Base-by-base conservation (phyloP, 2,113 vertebrate species). In the Bungarus multicinctus region DNA sequence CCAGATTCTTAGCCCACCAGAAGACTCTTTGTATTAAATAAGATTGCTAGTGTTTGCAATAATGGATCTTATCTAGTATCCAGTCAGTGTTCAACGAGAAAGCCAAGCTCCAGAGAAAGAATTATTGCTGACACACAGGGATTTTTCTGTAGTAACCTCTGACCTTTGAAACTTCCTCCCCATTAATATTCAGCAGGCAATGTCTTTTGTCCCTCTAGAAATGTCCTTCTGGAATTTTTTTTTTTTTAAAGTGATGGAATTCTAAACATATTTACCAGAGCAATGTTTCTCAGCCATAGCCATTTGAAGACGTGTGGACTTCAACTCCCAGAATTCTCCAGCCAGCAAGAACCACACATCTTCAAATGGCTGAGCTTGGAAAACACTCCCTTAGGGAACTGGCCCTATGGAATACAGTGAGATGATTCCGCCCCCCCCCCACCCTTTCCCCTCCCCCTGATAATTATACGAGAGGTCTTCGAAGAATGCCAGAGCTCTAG, bases 361-460 rank as follows among this genome's bases (percentile, higher is more conserved):
- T 81, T 81, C 34, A 39, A 43, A 81, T 81, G 18, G 74, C 74
- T 43, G 3, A 9, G 34, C 34, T 81, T 43, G 34, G 22, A 39
- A 81, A 81, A 81, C 7, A 81, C 18, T 43, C 34, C 34, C 74
- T 1, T 22, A 22, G 74, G 34, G 74, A 81, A 81, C 34, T 3
- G 34, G 74, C 74, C 34, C 7, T 43, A 20, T 81, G 69, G 74
- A 81, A 43, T 43, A 34, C 34, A 43, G 16, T 22, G 18, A 23
- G 6, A 22, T 16, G 64, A 34, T 69, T 60, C 47, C 0, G 47
- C 8, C 22, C 20, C 23, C 47, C 7, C 4, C 20, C 23, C 47
- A 7, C 4, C 1, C 1, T 1, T 1, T 2, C 23, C 6, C 23
- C 7, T 4, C 7, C 22, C 14, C 2, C 57, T 43, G 34, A 43